Conservation (phyloP, 1,140 invertebrate species). For the Chlorops oryzae region DNA sequence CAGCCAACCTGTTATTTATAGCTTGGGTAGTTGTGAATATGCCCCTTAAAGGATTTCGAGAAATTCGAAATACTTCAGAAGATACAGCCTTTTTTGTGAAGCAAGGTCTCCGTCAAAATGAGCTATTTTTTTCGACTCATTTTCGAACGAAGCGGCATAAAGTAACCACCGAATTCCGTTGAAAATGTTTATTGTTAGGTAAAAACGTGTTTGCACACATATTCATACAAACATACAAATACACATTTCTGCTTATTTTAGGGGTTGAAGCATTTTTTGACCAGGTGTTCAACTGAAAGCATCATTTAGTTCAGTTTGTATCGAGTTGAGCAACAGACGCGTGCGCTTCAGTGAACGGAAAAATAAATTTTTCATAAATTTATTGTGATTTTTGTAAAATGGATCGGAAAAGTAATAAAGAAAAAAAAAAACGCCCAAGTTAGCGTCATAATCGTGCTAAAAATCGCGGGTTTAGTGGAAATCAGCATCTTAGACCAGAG, state of each 20-base stretch:
- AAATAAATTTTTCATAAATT: neutral
- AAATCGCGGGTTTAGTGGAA: neutral
- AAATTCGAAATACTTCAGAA: no score
- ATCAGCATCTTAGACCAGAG: no score
- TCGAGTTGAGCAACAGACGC: neutral
- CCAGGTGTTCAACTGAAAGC: neutral
- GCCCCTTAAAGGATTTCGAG: no score
- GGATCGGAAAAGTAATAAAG: neutral
- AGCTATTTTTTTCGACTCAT: neutral
- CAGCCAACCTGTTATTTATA: no score
- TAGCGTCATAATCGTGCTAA: neutral
- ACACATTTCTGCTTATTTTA: no score
- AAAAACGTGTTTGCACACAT: neutral
- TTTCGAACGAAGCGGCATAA: neutral
- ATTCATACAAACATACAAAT: neutral
- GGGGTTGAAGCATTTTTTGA: neutral
- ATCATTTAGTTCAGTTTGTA: no score
- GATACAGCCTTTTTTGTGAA: no score
- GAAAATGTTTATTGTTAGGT: neutral
- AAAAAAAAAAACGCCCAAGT: no score
- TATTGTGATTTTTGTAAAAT: neutral
- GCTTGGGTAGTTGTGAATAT: no score
- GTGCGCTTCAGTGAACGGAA: neutral
- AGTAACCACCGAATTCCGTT: neutral
- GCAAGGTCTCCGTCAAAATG: neutral